Conservation (phyloP, 2,797 vertebrate genomes). For the Holocentrus rufus region DNA sequence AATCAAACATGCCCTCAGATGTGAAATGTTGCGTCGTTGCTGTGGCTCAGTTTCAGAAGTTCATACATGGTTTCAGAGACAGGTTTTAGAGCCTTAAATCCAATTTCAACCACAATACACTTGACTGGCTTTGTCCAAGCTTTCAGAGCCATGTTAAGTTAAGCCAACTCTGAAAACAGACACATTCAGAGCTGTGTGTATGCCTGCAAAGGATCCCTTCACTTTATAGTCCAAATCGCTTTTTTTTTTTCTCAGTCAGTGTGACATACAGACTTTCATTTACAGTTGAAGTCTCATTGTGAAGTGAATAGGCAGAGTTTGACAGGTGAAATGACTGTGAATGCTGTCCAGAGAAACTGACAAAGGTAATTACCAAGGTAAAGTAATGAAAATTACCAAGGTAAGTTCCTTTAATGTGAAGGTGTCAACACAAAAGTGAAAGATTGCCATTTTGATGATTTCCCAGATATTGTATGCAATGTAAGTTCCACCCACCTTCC, state of each 20-base stretch:
- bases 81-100: not conserved
- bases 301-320: conserved; percentile 11
- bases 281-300: conserved; percentile 14
- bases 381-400: conserved; percentile 14
- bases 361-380: conserved; percentile 17
- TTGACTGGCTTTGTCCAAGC: not conserved
- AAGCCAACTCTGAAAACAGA: not conserved
- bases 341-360: conserved; percentile 21
- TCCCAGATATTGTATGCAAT: conserved; percentile 9
- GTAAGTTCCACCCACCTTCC: not conserved
- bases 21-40: conserved; percentile 7
- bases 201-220: not conserved
- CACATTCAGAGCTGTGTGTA: not conserved
- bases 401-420: conserved; percentile 8
- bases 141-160: not conserved
- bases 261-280: conserved; percentile 22
- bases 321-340: conserved; percentile 17
- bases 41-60: conserved; percentile 17
- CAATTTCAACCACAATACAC: not conserved
- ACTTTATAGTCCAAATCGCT: conserved; percentile 8
- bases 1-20: conserved; percentile 22
- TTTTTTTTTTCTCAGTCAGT: conserved; percentile 7
- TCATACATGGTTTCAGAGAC: conserved; percentile 10
- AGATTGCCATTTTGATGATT: conserved; percentile 16
- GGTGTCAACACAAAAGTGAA: conserved; percentile 4